Evolutionary conservation across 2,888 invertebrate species (phyloP).

Genomic region (Rhamnusium bicolor): DNA sequence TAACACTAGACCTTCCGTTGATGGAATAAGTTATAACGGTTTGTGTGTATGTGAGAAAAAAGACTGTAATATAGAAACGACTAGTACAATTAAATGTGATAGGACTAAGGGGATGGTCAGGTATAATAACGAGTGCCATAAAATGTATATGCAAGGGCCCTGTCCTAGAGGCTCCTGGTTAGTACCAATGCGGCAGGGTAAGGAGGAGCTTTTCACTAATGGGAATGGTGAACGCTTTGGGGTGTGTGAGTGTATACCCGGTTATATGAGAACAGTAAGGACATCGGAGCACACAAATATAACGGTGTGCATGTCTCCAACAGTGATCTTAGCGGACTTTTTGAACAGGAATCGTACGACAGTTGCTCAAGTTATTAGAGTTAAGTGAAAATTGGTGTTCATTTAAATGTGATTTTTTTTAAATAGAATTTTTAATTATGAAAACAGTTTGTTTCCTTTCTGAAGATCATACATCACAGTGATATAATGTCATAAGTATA

Average conservation of each 20-base stretch:
- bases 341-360: constrained; percentile 72
- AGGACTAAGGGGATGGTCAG: constrained; percentile 75
- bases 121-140: constrained; percentile 82
- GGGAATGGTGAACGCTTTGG: constrained; percentile 56
- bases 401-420: background rate
- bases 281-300: constrained; percentile 64
- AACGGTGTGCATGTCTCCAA: constrained; percentile 76
- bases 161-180: constrained; percentile 83
- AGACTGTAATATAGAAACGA: constrained; percentile 50
- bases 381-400: constrained; percentile 16
- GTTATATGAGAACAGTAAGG: constrained; percentile 72
- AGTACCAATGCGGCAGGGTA: constrained; percentile 72
- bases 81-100: constrained; percentile 52
- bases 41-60: constrained; percentile 79
- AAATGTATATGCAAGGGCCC: constrained; percentile 84
- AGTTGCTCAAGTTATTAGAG: constrained; percentile 43
- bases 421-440: background rate
- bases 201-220: constrained; percentile 49
- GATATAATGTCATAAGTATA: no score
- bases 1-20: constrained; percentile 82
- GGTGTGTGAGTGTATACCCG: constrained; percentile 79
- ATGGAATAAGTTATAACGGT: constrained; percentile 88
- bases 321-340: constrained; percentile 78
- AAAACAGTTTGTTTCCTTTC: background rate
- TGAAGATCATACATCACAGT: no score